Evolutionary conservation across 1,140 invertebrate species (phyloP).

Genomic region (Papilio xuthus): DNA sequence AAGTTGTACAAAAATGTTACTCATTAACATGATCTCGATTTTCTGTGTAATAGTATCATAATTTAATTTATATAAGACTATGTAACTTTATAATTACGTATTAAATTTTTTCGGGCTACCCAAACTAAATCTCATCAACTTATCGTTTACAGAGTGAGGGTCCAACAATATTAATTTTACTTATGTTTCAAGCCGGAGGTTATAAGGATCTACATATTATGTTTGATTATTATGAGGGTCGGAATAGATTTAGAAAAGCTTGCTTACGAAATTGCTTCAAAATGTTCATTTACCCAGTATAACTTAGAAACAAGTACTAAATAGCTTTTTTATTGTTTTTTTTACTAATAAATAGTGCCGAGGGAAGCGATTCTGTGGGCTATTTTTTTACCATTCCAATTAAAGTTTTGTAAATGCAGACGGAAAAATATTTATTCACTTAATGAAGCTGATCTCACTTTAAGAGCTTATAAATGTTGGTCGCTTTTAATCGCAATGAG

Average conservation of each 20-base stretch:
- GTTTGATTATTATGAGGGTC: slow-evolving; percentile 33
- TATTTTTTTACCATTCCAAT: slow-evolving; percentile 22
- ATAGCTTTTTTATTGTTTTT: background rate
- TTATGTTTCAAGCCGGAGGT: slow-evolving; percentile 10
- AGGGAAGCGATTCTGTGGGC: background rate
- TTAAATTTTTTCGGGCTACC: background rate
- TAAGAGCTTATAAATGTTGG: slow-evolving; percentile 35
- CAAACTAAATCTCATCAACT: slow-evolving; percentile 7
- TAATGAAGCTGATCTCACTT: slow-evolving; percentile 33
- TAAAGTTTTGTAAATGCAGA: slow-evolving; percentile 33
- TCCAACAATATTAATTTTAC: slow-evolving; percentile 32
- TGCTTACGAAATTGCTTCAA: slow-evolving; percentile 17
- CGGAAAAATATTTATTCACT: slow-evolving; percentile 29
- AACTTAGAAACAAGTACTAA: background rate
- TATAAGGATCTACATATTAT: slow-evolving; percentile 24
- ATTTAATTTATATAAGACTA: background rate
- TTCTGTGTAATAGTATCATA: too few species aligned
- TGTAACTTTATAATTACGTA: background rate
- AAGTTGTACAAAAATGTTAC: too few species aligned
- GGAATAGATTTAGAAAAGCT: slow-evolving; percentile 25
- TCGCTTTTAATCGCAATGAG: slow-evolving; percentile 29
- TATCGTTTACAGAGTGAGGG: slow-evolving; percentile 10
- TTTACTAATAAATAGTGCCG: background rate
- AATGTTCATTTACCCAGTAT: background rate
- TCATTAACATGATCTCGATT: too few species aligned